A percentile compares a stretch with the other conserved stretches of the same genome.
Evolutionary conservation across 1,140 invertebrate genomes (phyloP).

Genomic region (Drosophila bocqueti): DNA sequence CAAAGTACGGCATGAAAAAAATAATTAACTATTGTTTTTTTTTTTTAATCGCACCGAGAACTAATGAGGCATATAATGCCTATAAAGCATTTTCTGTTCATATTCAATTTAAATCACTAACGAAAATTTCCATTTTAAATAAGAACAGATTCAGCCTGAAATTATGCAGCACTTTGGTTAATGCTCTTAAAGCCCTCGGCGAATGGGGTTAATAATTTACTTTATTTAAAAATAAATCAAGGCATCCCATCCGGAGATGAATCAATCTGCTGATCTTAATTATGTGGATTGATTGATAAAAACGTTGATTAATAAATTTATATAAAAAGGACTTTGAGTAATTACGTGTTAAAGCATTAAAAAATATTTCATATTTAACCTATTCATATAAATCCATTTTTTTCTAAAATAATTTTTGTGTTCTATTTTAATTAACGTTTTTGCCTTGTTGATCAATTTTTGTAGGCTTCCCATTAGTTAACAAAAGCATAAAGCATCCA

Average conservation of each 20-base stretch:
- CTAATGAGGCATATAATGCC: conserved; percentile 52
- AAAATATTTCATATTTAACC: not conserved
- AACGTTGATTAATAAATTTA: conserved; percentile 3
- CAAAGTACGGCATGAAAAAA: conserved; percentile 25
- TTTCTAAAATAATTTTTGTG: not conserved
- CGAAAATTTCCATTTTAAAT: conserved; percentile 1
- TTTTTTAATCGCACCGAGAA: conserved; percentile 31
- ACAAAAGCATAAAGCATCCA: not conserved
- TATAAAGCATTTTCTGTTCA: conserved; percentile 29
- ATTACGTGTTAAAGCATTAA: not conserved
- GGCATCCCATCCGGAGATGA: not conserved
- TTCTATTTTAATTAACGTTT: not conserved
- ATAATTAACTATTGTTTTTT: conserved; percentile 41
- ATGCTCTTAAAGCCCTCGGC: conserved; percentile 7
- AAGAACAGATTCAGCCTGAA: conserved; percentile 16
- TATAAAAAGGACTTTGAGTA: not conserved
- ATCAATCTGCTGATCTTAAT: conserved; percentile 3
- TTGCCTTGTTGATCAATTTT: too few relatives aligned
- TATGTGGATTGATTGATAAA: conserved; percentile 2
- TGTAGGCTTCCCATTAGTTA: not conserved
- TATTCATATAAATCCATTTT: not conserved
- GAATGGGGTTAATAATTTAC: conserved; percentile 8
- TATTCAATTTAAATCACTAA: conserved; percentile 36
- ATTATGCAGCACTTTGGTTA: conserved; percentile 21
- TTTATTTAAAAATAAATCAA: conserved; percentile 4